phyloP scores from a whole-genome alignment of 1,140 invertebrate genomes.

The Musca vetustissima region DNA sequence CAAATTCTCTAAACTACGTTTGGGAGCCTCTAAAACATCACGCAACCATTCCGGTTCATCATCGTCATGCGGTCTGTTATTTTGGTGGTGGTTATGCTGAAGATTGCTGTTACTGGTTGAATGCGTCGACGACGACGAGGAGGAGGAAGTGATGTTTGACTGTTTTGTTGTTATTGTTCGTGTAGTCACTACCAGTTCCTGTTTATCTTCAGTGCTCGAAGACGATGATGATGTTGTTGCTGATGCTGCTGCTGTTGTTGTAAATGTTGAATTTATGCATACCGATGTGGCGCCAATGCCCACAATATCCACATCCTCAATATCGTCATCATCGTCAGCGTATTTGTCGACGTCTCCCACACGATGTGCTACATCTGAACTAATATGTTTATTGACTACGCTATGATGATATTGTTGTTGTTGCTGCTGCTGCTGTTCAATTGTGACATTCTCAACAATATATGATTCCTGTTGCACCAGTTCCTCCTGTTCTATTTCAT shows the following conservation, averaged over 20 bases:
- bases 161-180: conserved; percentile 25
- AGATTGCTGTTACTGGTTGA: conserved; percentile 37
- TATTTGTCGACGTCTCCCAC: conserved; percentile 22
- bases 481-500: conserved; percentile 2
- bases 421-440: conserved; percentile 29
- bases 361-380: neutral
- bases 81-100: conserved; percentile 35
- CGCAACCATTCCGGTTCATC: conserved; percentile 63
- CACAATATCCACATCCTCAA: conserved; percentile 48
- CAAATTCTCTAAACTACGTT: conserved; percentile 52
- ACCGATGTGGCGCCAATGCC: conserved; percentile 38
- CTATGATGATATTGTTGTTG: conserved; percentile 18
- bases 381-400: conserved; percentile 1
- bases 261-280: conserved; percentile 29
- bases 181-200: conserved; percentile 32
- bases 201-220: conserved; percentile 33
- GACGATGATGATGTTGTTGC: conserved; percentile 34
- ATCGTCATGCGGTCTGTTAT: conserved; percentile 55
- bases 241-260: conserved; percentile 33
- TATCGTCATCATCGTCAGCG: conserved; percentile 34
- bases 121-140: too few species aligned
- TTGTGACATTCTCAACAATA: conserved; percentile 22
- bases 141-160: too few species aligned
- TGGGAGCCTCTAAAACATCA: conserved; percentile 61
- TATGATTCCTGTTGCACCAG: too few species aligned